phyloP scores from a whole-genome alignment of 2,797 vertebrate genomes.

The Ctenosaura bakeri region DNA sequence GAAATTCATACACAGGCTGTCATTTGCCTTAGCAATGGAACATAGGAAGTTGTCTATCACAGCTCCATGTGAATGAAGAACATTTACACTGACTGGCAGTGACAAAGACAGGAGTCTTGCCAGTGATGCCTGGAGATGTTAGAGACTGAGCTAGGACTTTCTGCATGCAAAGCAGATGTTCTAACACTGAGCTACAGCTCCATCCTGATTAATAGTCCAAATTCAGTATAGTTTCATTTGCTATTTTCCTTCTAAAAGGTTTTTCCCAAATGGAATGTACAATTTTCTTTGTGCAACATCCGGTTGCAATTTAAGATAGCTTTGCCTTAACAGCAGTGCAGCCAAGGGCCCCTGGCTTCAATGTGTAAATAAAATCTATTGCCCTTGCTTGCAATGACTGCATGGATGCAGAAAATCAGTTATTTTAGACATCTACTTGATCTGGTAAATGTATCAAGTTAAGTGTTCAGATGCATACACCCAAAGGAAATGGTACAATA shows the following conservation, averaged over 20 bases:
- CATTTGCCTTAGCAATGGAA: neutral
- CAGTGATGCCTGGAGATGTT: neutral
- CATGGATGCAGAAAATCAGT: neutral
- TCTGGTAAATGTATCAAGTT: neutral
- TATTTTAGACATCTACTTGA: neutral
- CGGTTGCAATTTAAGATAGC: neutral
- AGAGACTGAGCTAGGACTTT: neutral
- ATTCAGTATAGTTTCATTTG: neutral
- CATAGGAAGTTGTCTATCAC: neutral
- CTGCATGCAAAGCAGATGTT: neutral
- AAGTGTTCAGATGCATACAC: neutral
- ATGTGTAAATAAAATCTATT: neutral
- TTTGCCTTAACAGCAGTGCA: neutral
- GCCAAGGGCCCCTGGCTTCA: neutral
- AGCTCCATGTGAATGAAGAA: no score
- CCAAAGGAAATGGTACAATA: neutral
- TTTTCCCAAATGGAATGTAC: neutral
- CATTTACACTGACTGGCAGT: neutral
- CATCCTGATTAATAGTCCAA: neutral
- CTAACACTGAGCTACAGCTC: neutral
- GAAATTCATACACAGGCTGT: neutral
- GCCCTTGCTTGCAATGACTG: neutral
- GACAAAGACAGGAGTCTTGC: neutral
- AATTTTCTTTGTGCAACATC: neutral
- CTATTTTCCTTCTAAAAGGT: neutral